A percentile compares a stretch with the other conserved stretches of the same genome.
Conservation (phyloP, 2,888 invertebrate genomes). For the Hymenopus coronatus region DNA sequence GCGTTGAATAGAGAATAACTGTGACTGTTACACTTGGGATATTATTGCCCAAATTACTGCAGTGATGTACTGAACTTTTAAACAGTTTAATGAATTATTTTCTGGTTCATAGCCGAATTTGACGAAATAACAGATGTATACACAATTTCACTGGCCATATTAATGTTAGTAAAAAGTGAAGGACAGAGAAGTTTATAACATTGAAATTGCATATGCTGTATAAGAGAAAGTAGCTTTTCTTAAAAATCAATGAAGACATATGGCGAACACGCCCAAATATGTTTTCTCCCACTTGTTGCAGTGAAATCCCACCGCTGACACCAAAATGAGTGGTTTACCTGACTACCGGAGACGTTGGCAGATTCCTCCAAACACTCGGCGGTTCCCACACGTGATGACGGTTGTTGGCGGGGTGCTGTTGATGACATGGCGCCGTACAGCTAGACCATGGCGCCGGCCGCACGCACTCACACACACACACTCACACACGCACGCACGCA, state of each 20-base stretch:
- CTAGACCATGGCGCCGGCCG: slow-evolving; percentile 25
- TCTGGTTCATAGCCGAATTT: no score
- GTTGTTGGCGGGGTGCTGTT: slow-evolving; percentile 11
- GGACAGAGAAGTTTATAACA: no score
- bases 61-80: no score
- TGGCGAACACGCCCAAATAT: neutral
- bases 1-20: no score
- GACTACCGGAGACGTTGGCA: slow-evolving; percentile 26
- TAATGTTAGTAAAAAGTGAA: no score
- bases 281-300: neutral
- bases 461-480: neutral
- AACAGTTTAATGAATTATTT: no score
- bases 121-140: no score
- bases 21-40: no score
- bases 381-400: slow-evolving; percentile 5
- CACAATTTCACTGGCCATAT: no score
- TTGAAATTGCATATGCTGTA: no score
- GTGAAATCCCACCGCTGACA: neutral
- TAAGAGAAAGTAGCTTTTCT: no score
- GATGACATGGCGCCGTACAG: slow-evolving; percentile 28
- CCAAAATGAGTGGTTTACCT: slow-evolving; percentile 21
- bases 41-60: no score
- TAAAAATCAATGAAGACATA: neutral
- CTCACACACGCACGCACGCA: neutral
- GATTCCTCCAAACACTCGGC: slow-evolving; percentile 25